phyloP scores from a whole-genome alignment of 2,888 invertebrate species.

The Amiota mariae region DNA sequence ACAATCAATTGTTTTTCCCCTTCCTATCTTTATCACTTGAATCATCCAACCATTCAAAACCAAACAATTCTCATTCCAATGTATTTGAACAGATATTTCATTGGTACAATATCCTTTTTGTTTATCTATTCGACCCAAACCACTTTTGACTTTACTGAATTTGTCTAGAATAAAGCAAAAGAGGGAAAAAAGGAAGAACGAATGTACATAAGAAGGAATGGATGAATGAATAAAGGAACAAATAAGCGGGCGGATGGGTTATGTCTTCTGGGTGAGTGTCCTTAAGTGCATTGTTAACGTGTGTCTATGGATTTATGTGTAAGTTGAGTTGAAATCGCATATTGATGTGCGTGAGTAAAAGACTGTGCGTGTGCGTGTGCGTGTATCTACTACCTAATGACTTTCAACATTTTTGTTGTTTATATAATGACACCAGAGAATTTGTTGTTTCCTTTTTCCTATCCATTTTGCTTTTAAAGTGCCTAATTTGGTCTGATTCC shows the following conservation, averaged over 20 bases:
- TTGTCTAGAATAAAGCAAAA: no score
- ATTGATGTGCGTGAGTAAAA: no score
- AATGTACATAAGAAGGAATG: not conserved
- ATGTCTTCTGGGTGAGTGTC: conserved; percentile 13
- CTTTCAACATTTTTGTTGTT: conserved; percentile 17
- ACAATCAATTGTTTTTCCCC: no score
- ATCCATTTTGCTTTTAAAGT: not conserved
- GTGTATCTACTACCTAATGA: not conserved
- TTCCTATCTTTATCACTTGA: no score
- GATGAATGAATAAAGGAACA: not conserved
- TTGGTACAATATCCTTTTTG: not conserved
- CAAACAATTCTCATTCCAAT: no score
- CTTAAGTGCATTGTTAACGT: conserved; percentile 20
- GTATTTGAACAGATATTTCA: not conserved
- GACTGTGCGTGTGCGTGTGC: conserved; percentile 5
- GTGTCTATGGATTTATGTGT: not conserved
- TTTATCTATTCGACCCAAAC: not conserved
- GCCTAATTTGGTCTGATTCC: not conserved
- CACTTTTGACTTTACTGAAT: conserved; percentile 6
- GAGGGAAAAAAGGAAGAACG: not conserved
- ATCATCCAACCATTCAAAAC: no score
- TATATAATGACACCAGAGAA: conserved; percentile 17
- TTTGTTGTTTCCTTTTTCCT: conserved; percentile 12
- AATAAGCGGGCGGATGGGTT: not conserved
- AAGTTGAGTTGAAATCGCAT: no score